These are phyloP conservation scores for Catharus bicknelli DNA, from an alignment of 2,113 vertebrate species.

Conservation along the genomic window DNA sequence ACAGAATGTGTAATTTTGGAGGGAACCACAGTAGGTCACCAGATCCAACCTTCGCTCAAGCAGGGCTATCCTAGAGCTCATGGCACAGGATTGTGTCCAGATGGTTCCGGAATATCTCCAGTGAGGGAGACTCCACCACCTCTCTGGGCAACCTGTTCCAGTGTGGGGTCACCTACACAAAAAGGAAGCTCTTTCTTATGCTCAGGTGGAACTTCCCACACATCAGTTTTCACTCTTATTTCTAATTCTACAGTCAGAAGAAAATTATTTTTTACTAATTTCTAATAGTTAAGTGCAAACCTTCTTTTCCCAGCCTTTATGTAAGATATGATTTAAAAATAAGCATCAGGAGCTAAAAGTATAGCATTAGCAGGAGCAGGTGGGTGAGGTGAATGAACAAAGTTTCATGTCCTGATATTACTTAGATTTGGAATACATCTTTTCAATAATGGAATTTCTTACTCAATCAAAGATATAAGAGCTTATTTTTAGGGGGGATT, in stretches of 20 bases:
- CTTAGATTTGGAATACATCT: not conserved
- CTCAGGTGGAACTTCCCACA: not conserved
- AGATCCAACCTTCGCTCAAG: not conserved
- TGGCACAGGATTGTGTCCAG: not conserved
- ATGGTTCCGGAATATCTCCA: not conserved
- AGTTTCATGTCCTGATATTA: not conserved
- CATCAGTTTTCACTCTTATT: not conserved
- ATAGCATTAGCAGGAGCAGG: not conserved
- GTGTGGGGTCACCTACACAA: not conserved
- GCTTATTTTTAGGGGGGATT: fast-evolving
- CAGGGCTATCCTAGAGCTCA: not conserved
- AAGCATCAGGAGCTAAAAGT: not conserved
- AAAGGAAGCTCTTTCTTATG: not conserved
- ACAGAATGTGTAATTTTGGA: not conserved
- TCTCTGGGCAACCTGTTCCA: not conserved
- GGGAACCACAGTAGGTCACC: not conserved
- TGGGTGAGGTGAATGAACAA: not conserved
- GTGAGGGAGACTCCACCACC: not conserved
- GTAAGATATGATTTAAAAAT: not conserved
- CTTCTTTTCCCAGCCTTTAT: not conserved
- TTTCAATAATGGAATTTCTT: not conserved
- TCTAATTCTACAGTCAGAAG: not conserved
- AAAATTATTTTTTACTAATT: not conserved
- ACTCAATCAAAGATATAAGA: not conserved
- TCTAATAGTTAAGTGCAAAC: not conserved